phyloP scores from a whole-genome alignment of 2,888 invertebrate species.

The Cheilosia impressa region DNA sequence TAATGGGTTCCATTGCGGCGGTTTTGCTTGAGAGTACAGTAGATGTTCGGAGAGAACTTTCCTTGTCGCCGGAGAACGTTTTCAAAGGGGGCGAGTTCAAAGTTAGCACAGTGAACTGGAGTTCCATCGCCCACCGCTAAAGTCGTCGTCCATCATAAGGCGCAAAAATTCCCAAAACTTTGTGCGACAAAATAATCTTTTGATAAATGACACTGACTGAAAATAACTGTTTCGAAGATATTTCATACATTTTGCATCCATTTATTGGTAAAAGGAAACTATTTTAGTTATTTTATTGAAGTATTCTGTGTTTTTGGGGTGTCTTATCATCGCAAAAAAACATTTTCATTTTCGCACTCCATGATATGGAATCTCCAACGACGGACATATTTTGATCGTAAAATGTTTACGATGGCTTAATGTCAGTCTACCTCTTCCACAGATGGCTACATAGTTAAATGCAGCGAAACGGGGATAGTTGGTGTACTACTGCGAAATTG shows the following conservation, averaged over 20 bases:
- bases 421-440: neutral
- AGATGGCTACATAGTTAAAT: slow-evolving; percentile 21
- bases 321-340: slow-evolving; percentile 22
- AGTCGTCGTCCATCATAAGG: slow-evolving; percentile 70
- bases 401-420: slow-evolving; percentile 24
- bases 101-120: slow-evolving; percentile 69
- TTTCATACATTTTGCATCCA: slow-evolving; percentile 46
- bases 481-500: no score
- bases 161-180: slow-evolving; percentile 65
- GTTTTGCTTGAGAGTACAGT: slow-evolving; percentile 51
- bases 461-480: neutral
- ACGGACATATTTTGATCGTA: slow-evolving; percentile 37
- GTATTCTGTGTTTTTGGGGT: slow-evolving; percentile 10
- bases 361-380: slow-evolving; percentile 13
- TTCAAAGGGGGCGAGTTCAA: slow-evolving; percentile 38
- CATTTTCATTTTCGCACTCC: slow-evolving; percentile 33
- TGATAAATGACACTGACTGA: slow-evolving; percentile 74
- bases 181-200: slow-evolving; percentile 76
- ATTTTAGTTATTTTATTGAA: slow-evolving; percentile 59
- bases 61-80: slow-evolving; percentile 54
- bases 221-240: slow-evolving; percentile 69
- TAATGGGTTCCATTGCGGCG: slow-evolving; percentile 67
- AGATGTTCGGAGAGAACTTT: slow-evolving; percentile 65
- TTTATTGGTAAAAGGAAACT: slow-evolving; percentile 61
- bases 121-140: slow-evolving; percentile 57